Percentiles rank a stretch among this genome's conserved stretches.
phyloP scores from a whole-genome alignment of 2,113 vertebrate genomes.

The Amblyornis subalaris region DNA sequence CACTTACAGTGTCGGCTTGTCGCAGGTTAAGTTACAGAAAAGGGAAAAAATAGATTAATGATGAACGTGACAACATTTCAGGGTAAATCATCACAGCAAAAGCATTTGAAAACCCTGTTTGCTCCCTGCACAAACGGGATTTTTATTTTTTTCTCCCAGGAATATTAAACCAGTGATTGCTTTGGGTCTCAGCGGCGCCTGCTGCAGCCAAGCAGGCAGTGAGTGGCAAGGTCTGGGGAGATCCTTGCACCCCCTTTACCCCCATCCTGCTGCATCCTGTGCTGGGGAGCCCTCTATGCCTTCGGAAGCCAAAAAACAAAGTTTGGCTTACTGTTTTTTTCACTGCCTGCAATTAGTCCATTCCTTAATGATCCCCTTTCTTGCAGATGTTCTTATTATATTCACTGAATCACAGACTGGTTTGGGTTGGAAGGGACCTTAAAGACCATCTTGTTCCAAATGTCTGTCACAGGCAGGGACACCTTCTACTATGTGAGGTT shows the following conservation, averaged over 20 bases:
- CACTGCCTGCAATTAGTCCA: neutral
- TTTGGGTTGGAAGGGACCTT: neutral
- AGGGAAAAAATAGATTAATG: slow-evolving; percentile 44
- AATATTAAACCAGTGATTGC: neutral
- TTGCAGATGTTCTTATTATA: neutral
- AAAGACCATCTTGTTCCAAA: neutral
- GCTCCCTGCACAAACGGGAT: neutral
- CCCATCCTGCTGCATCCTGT: neutral
- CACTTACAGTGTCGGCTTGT: slow-evolving; percentile 9
- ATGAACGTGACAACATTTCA: slow-evolving; percentile 41
- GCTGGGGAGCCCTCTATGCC: neutral
- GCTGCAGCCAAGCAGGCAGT: accelerated
- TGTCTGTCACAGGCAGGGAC: neutral
- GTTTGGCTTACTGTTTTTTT: neutral
- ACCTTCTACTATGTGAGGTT: neutral
- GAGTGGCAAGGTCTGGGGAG: neutral
- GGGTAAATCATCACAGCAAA: neutral
- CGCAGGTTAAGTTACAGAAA: slow-evolving; percentile 37
- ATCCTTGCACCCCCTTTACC: neutral
- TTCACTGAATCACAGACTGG: neutral
- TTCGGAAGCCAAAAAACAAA: neutral
- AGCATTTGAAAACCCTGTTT: neutral
- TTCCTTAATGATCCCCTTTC: neutral
- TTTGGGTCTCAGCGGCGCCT: accelerated
- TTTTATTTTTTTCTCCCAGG: neutral